Percentiles rank a stretch among this genome's conserved stretches.
Evolutionary conservation across 2,888 invertebrate species (phyloP).

Genomic region (Lasioglossum malachurum): DNA sequence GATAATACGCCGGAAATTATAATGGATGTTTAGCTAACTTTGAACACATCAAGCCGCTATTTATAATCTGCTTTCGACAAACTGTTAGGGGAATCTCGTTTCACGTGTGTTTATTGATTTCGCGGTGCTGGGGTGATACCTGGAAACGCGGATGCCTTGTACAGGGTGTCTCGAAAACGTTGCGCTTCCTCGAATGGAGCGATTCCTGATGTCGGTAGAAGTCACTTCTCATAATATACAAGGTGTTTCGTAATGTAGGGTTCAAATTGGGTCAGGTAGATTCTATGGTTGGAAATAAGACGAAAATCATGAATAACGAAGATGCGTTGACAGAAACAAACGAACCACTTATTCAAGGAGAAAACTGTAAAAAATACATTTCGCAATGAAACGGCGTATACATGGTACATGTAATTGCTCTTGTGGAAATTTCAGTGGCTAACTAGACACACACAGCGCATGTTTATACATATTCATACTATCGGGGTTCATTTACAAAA

Average conservation of each 20-base stretch:
- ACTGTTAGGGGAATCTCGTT: not conserved
- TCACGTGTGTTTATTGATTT: not conserved
- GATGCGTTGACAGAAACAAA: not conserved
- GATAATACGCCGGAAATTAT: not conserved
- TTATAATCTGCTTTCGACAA: not conserved
- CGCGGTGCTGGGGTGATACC: not conserved
- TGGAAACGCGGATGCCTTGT: not conserved
- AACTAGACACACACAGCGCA: not conserved
- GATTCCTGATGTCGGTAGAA: too few relatives aligned
- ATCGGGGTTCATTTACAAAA: not conserved
- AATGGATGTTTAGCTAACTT: not conserved
- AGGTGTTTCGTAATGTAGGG: too few relatives aligned
- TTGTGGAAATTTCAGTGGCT: not conserved
- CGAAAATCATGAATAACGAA: too few relatives aligned
- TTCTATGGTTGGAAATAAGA: too few relatives aligned
- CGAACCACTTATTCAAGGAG: not conserved
- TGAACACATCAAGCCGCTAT: not conserved
- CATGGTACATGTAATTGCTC: too few relatives aligned
- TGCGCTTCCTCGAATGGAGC: too few relatives aligned
- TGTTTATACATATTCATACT: not conserved
- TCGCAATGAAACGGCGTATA: not conserved
- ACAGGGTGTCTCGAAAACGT: too few relatives aligned
- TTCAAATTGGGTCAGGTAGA: too few relatives aligned
- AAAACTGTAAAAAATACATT: not conserved
- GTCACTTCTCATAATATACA: too few relatives aligned